Conservation (phyloP, 2,797 vertebrate genomes). For the Pseudocheirus occidentalis region DNA sequence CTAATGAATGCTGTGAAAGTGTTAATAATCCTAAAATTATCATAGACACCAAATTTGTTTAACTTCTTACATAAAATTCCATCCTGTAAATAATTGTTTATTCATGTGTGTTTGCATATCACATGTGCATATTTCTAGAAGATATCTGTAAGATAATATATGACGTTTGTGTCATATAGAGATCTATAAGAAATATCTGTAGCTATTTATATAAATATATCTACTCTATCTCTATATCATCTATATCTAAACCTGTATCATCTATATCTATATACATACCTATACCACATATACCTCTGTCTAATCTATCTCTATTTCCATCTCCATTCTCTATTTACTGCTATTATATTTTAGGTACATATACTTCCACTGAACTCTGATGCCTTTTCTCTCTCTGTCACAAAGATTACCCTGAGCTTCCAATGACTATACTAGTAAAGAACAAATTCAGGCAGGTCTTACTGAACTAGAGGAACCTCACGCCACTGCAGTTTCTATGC, state of each 20-base stretch:
- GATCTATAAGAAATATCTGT: not conserved
- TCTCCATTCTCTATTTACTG: not conserved
- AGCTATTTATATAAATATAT: not conserved
- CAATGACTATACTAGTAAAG: not conserved
- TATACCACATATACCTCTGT: not conserved
- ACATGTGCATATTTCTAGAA: not conserved
- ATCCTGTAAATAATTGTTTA: not conserved
- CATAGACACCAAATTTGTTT: slow-evolving; percentile 9
- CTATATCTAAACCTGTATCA: not conserved
- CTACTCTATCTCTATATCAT: not conserved
- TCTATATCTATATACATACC: not conserved
- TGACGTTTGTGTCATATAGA: not conserved
- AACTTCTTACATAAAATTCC: not conserved
- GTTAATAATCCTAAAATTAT: slow-evolving; percentile 3
- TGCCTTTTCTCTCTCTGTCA: not conserved
- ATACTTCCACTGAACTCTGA: not conserved
- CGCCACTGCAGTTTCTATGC: not conserved
- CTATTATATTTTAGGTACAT: not conserved
- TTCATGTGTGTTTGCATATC: accelerated
- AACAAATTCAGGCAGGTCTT: not conserved
- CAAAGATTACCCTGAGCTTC: not conserved
- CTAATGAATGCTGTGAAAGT: not conserved
- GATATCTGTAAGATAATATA: too few relatives aligned
- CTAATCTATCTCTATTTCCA: not conserved
- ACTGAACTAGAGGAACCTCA: not conserved